phyloP scores from a whole-genome alignment of 2,113 vertebrate genomes.

The Phaethornis superciliosus region DNA sequence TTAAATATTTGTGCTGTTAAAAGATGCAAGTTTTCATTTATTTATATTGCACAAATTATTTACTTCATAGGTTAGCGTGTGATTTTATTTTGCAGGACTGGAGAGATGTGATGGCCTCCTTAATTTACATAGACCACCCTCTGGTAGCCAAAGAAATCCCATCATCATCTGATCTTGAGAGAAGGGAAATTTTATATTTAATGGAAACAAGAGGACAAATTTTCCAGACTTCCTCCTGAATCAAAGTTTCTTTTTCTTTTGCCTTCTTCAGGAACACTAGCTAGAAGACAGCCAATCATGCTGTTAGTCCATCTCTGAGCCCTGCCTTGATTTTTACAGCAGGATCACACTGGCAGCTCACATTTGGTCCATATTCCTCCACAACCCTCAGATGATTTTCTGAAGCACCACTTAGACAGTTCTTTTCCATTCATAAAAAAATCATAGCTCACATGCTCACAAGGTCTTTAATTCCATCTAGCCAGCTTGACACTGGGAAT shows the following conservation, averaged over 20 bases:
- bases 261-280: neutral
- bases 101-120: neutral
- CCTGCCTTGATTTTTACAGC: neutral
- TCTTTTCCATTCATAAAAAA: conserved; percentile 13
- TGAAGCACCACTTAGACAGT: neutral
- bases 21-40: neutral
- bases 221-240: neutral
- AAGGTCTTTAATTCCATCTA: neutral
- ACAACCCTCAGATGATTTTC: neutral
- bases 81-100: neutral
- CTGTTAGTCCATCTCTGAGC: neutral
- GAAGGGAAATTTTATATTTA: neutral
- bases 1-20: neutral
- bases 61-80: neutral
- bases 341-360: neutral
- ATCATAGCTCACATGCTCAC: neutral
- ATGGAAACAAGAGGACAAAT: neutral
- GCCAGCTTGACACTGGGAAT: neutral
- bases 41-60: neutral
- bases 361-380: neutral
- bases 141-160: neutral
- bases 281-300: neutral
- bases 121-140: neutral
- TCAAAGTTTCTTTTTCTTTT: neutral
- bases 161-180: neutral